phyloP scores from a whole-genome alignment of 2,113 vertebrate species.

The Python bivittatus region DNA sequence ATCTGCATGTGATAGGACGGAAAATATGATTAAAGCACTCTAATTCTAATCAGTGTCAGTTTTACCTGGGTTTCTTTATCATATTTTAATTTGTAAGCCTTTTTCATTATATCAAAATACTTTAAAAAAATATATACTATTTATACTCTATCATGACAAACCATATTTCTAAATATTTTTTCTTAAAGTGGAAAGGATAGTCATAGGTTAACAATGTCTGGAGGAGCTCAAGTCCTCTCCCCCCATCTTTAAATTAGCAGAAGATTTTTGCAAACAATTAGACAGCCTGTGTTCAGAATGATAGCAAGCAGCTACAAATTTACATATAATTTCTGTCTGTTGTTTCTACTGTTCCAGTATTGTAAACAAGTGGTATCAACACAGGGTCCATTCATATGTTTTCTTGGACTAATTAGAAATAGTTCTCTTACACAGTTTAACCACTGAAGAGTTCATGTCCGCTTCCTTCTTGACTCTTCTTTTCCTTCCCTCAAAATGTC shows the following conservation, averaged over 20 bases:
- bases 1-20: not conserved
- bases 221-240: not conserved
- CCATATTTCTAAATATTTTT: not conserved
- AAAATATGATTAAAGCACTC: not conserved
- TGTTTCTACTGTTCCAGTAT: not conserved
- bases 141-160: not conserved
- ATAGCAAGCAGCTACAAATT: not conserved
- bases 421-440: not conserved
- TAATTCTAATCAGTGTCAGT: not conserved
- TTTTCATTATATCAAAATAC: not conserved
- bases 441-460: not conserved
- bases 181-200: not conserved
- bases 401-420: not conserved
- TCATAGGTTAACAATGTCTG: not conserved
- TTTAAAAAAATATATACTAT: not conserved
- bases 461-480: not conserved
- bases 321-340: not conserved
- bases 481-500: not conserved
- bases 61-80: not conserved
- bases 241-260: not conserved
- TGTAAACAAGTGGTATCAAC: not conserved
- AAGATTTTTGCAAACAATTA: not conserved
- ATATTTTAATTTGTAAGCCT: not conserved
- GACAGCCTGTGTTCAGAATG: not conserved
- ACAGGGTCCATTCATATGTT: too few relatives aligned